Evolutionary conservation across 2,888 invertebrate species (phyloP).

Genomic region (Smittia sp.): DNA sequence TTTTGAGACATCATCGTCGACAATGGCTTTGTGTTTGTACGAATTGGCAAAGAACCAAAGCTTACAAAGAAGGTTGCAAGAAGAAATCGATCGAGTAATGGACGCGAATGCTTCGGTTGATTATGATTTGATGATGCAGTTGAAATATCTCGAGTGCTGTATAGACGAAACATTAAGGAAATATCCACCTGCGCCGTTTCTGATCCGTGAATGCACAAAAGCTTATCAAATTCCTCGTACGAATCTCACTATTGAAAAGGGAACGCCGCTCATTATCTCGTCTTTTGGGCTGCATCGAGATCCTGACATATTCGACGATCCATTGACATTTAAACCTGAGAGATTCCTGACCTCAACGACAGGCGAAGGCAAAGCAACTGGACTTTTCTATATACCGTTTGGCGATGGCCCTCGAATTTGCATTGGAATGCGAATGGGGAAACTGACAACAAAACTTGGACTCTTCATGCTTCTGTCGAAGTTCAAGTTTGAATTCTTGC

Average conservation of each 20-base stretch:
- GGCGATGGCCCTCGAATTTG: slow-evolving; percentile 21
- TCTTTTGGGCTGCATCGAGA: slow-evolving; percentile 34
- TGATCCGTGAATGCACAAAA: slow-evolving; percentile 52
- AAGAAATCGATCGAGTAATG: slow-evolving; percentile 52
- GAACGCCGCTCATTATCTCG: slow-evolving; percentile 36
- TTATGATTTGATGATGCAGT: slow-evolving; percentile 49
- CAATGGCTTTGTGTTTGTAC: slow-evolving; percentile 57
- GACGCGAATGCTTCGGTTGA: slow-evolving; percentile 47
- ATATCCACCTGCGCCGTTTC: slow-evolving; percentile 56
- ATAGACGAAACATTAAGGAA: slow-evolving; percentile 57
- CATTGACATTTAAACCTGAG: slow-evolving; percentile 33
- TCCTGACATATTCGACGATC: slow-evolving; percentile 37
- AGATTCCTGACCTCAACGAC: slow-evolving; percentile 4
- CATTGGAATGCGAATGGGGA: slow-evolving; percentile 32
- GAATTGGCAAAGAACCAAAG: slow-evolving; percentile 52
- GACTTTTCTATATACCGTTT: slow-evolving; percentile 22
- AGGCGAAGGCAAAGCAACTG: slow-evolving; percentile 6
- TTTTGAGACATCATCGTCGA: slow-evolving; percentile 61
- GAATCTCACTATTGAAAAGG: slow-evolving; percentile 36
- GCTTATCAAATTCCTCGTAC: slow-evolving; percentile 49
- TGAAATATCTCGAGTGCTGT: slow-evolving; percentile 54
- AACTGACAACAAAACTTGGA: slow-evolving; percentile 1
- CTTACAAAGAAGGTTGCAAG: slow-evolving; percentile 48
- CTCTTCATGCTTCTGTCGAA: neutral
- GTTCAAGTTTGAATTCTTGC: slow-evolving; percentile 10